These are phyloP conservation scores for Coleophora flavipennella DNA, from an alignment of 2,888 invertebrate species.

Conservation along the genomic window DNA sequence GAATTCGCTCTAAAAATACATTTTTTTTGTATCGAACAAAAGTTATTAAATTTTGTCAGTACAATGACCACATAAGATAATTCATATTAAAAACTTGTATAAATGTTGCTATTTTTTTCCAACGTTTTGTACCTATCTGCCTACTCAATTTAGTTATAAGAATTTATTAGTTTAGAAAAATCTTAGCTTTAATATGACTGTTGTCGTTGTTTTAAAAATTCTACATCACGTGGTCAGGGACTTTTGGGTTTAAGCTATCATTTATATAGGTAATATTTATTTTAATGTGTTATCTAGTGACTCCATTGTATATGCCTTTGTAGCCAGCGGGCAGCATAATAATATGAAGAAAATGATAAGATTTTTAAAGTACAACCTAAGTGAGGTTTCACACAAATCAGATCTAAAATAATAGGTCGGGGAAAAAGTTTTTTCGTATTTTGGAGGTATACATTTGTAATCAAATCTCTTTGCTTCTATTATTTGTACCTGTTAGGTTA, in stretches of 20 bases:
- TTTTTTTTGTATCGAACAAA: too few relatives aligned
- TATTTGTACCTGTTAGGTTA: too few relatives aligned
- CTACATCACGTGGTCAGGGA: slow-evolving; percentile 28
- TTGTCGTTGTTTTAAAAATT: slow-evolving; percentile 36
- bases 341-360: neutral
- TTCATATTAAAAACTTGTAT: too few relatives aligned
- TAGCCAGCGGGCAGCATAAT: slow-evolving; percentile 6
- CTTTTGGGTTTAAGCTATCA: neutral
- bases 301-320: neutral
- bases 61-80: too few relatives aligned
- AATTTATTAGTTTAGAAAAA: slow-evolving; percentile 6
- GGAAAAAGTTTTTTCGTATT: too few relatives aligned
- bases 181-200: slow-evolving; percentile 44
- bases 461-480: too few relatives aligned
- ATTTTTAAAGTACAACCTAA: too few relatives aligned
- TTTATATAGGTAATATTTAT: neutral
- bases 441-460: too few relatives aligned
- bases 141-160: slow-evolving; percentile 5
- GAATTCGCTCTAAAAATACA: too few relatives aligned
- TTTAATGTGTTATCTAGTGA: neutral
- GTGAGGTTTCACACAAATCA: too few relatives aligned
- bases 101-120: slow-evolving; percentile 21
- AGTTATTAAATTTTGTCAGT: too few relatives aligned
- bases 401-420: too few relatives aligned
- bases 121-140: slow-evolving; percentile 12